Conservation (phyloP, 2,888 invertebrate species). For the Leucophenga montana region DNA sequence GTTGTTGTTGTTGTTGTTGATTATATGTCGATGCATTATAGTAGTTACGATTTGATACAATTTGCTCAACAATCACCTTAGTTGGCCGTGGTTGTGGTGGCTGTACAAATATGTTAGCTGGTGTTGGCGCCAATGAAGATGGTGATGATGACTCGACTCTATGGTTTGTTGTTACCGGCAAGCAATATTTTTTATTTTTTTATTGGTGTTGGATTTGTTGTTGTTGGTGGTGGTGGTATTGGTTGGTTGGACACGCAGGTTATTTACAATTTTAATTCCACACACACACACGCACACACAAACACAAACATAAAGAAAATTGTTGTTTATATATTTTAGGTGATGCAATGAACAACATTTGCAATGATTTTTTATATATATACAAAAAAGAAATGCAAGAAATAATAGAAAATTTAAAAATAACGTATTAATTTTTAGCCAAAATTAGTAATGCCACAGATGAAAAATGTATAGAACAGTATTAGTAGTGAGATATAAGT, state of each 20-base stretch:
- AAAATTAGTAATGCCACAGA: constrained; percentile 7
- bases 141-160: constrained; percentile 70
- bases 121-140: constrained; percentile 65
- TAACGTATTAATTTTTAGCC: not conserved
- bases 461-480: constrained; percentile 11
- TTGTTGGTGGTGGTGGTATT: constrained; percentile 28
- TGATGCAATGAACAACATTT: constrained; percentile 46
- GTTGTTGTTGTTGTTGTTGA: constrained; percentile 53
- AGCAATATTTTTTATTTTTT: constrained; percentile 10
- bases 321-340: constrained; percentile 34
- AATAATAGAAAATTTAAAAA: constrained; percentile 32
- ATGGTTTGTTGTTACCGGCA: constrained; percentile 36
- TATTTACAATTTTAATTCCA: constrained; percentile 54
- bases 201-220: constrained; percentile 34
- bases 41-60: constrained; percentile 70
- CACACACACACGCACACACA: not conserved
- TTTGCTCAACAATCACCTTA: constrained; percentile 64
- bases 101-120: constrained; percentile 67
- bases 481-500: constrained; percentile 13
- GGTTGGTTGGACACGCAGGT: constrained; percentile 37
- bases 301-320: constrained; percentile 26
- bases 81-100: constrained; percentile 54
- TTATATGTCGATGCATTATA: constrained; percentile 69
- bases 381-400: constrained; percentile 47
- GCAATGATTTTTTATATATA: constrained; percentile 37